Evolutionary conservation across 2,113 vertebrate genomes (phyloP).

Genomic region (Plectropomus leopardus): DNA sequence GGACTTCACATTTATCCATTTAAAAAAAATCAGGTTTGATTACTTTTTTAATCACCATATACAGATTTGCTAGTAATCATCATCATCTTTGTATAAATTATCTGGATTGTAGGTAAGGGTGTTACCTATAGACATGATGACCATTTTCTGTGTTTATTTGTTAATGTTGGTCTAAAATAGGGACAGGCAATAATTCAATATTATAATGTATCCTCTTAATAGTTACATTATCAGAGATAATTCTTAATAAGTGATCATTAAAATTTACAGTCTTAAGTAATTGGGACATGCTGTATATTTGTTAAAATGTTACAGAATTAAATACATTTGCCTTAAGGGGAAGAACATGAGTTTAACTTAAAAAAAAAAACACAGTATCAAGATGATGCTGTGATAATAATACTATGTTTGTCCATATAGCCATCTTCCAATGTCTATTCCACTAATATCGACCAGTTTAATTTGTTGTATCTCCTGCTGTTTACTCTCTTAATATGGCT

Average conservation of each 20-base stretch:
- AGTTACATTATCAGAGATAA: not conserved
- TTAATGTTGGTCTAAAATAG: constrained; percentile 5
- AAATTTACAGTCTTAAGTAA: too few species aligned
- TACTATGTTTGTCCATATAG: not conserved
- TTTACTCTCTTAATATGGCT: constrained; percentile 29
- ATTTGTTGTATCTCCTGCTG: constrained; percentile 36
- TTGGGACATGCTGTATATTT: too few species aligned
- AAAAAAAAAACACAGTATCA: not conserved
- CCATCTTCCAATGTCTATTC: not conserved
- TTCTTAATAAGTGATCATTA: too few species aligned
- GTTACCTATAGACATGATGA: constrained; percentile 50
- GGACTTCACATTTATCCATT: constrained; percentile 68
- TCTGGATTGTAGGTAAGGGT: constrained; percentile 41
- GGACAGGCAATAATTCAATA: not conserved
- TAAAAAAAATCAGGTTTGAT: constrained; percentile 71
- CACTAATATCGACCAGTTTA: not conserved
- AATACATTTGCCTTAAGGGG: not conserved
- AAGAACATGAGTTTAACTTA: not conserved
- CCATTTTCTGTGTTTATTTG: constrained; percentile 11
- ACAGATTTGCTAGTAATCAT: constrained; percentile 30
- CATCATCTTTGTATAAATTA: constrained; percentile 55
- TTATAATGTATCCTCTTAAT: too few species aligned
- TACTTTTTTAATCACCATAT: constrained; percentile 38
- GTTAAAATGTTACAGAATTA: not conserved
- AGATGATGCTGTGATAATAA: constrained; percentile 4